Percentiles rank a stretch among this genome's conserved stretches.
phyloP scores from a whole-genome alignment of 1,140 invertebrate genomes.

The Heliconius melpomene region DNA sequence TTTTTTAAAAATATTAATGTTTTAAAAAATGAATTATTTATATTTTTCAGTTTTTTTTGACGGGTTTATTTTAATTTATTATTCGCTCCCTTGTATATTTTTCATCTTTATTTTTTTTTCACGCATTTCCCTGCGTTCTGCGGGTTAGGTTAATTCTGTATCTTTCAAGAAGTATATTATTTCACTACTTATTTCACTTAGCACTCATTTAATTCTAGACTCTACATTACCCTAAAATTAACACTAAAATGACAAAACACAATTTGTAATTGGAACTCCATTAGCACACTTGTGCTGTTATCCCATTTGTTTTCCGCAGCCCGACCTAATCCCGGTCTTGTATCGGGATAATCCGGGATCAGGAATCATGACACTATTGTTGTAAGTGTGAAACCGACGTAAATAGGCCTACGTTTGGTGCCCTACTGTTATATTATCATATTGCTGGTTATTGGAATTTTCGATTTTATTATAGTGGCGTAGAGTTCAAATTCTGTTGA shows the following conservation, averaged over 20 bases:
- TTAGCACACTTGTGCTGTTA: slow-evolving; percentile 71
- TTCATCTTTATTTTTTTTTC: too few species aligned
- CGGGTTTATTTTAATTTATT: too few species aligned
- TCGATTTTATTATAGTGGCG: not conserved
- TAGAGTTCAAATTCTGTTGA: slow-evolving; percentile 13
- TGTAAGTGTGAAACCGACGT: slow-evolving; percentile 81
- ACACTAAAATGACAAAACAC: slow-evolving; percentile 17
- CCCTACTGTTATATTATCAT: slow-evolving; percentile 42
- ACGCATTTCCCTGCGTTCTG: too few species aligned
- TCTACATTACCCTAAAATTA: not conserved
- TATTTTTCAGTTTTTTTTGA: too few species aligned
- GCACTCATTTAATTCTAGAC: not conserved
- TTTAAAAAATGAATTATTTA: too few species aligned
- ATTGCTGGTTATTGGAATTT: not conserved
- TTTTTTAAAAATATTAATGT: too few species aligned
- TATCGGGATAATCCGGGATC: slow-evolving; percentile 77
- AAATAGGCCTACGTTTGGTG: slow-evolving; percentile 78
- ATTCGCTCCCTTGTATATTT: too few species aligned
- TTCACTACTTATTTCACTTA: not conserved
- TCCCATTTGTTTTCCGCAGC: slow-evolving; percentile 77
- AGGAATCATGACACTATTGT: slow-evolving; percentile 81
- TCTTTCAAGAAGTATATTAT: too few species aligned
- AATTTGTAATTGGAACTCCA: slow-evolving; percentile 45
- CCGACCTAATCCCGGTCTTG: slow-evolving; percentile 75
- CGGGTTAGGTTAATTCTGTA: too few species aligned